These are phyloP conservation scores for Diadromus collaris DNA, from an alignment of 2,888 invertebrate species.

Conservation along the genomic window DNA sequence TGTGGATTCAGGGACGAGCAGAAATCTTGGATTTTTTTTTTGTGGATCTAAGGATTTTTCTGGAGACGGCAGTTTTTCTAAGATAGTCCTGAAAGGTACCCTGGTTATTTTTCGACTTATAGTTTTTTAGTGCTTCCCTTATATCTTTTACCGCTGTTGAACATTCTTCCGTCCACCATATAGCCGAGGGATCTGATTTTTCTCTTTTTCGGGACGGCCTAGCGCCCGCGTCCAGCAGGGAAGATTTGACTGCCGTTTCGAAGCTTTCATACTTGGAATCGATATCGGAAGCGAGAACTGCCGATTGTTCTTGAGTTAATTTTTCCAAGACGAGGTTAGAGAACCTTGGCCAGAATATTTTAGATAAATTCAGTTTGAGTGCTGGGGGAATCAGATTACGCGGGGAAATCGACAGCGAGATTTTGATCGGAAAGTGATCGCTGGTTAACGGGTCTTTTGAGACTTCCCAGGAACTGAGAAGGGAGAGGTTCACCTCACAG, in stretches of 20 bases:
- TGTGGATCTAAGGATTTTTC: background rate
- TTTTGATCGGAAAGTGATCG: background rate
- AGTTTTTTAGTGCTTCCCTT: background rate
- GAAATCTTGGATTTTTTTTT: background rate
- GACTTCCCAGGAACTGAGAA: background rate
- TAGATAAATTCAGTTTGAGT: background rate
- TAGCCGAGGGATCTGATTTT: background rate
- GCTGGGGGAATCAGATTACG: background rate
- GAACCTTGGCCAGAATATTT: background rate
- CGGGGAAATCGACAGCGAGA: background rate
- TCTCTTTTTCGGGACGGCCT: too few relatives aligned
- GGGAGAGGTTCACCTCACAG: background rate
- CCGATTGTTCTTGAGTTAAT: background rate
- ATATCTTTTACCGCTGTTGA: background rate
- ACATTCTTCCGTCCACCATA: background rate
- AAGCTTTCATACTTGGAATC: background rate
- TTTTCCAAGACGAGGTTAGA: background rate
- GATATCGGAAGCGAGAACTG: too few relatives aligned
- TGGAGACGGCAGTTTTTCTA: background rate
- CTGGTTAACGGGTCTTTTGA: background rate
- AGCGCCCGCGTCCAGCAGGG: background rate
- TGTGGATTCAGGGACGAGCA: background rate
- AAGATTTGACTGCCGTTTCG: background rate
- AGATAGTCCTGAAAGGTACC: background rate
- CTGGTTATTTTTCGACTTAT: background rate